A percentile compares a stretch with the other conserved stretches of the same genome.
These are phyloP conservation scores for Clepsis dumicolana DNA, from an alignment of 2,888 invertebrate species.

Conservation along the genomic window DNA sequence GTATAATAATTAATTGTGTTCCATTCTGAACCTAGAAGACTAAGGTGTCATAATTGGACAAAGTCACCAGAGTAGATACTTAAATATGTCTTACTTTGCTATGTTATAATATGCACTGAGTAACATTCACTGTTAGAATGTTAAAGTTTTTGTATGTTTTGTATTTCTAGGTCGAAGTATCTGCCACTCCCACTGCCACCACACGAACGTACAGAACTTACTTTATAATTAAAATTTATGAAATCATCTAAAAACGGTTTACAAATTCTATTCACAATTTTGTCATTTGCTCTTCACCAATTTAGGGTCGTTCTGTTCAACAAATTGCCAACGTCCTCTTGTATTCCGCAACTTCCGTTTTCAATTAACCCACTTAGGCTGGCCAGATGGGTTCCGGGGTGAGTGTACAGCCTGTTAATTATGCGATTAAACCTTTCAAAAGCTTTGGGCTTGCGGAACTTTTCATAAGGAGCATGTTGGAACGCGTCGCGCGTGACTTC, in stretches of 20 bases:
- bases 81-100: background rate
- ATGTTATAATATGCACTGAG: background rate
- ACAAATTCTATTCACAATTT: background rate
- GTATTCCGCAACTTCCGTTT: constrained; percentile 35
- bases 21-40: too few relatives aligned
- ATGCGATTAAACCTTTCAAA: constrained; percentile 31
- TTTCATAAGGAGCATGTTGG: constrained; percentile 27
- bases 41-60: too few relatives aligned
- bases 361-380: constrained; percentile 41
- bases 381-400: constrained; percentile 32
- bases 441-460: constrained; percentile 27
- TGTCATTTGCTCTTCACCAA: constrained; percentile 5
- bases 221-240: too few relatives aligned
- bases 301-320: constrained; percentile 20
- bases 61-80: too few relatives aligned
- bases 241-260: background rate
- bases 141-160: too few relatives aligned
- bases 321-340: constrained; percentile 33
- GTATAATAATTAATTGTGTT: too few relatives aligned
- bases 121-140: too few relatives aligned
- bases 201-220: too few relatives aligned
- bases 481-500: constrained; percentile 12
- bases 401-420: constrained; percentile 32
- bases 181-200: too few relatives aligned
- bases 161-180: too few relatives aligned